These are phyloP conservation scores for Bruchidius siliquastri DNA, from an alignment of 2,888 invertebrate genomes.

Conservation along the genomic window DNA sequence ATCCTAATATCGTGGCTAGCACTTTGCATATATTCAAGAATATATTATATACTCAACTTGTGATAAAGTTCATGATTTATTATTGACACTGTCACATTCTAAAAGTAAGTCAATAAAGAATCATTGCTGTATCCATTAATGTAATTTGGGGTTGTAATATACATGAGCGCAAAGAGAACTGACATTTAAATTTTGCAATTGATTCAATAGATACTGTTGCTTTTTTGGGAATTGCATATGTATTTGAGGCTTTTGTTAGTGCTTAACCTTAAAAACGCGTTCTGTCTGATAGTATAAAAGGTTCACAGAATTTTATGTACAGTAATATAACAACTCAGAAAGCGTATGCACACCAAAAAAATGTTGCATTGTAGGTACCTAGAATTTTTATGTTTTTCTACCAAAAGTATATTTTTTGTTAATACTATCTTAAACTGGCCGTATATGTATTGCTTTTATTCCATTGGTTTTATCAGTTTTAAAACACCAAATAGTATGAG, in stretches of 20 bases:
- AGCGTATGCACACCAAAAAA: constrained; percentile 46
- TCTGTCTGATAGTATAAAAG: constrained; percentile 33
- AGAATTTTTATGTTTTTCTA: constrained; percentile 45
- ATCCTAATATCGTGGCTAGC: too few species aligned
- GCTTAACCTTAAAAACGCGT: constrained; percentile 8
- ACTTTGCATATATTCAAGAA: too few species aligned
- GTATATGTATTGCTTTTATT: constrained; percentile 36
- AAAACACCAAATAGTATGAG: background rate
- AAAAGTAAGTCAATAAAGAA: too few species aligned
- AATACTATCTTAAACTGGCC: constrained; percentile 65
- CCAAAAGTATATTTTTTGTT: constrained; percentile 42
- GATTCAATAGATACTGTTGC: too few species aligned
- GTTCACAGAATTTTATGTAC: constrained; percentile 41
- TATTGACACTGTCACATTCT: too few species aligned
- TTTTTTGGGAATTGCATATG: background rate
- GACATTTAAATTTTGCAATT: too few species aligned
- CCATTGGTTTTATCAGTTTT: constrained; percentile 26
- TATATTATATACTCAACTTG: too few species aligned
- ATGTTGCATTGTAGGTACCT: constrained; percentile 33
- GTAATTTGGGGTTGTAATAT: too few species aligned
- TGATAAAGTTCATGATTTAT: too few species aligned
- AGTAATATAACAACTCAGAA: constrained; percentile 41
- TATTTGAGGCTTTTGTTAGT: background rate
- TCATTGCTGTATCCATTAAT: too few species aligned
- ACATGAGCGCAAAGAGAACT: too few species aligned